Percentiles rank a stretch among this genome's conserved stretches.
Conservation (phyloP, 2,797 vertebrate genomes). For the Dendrocincla tyrannina region DNA sequence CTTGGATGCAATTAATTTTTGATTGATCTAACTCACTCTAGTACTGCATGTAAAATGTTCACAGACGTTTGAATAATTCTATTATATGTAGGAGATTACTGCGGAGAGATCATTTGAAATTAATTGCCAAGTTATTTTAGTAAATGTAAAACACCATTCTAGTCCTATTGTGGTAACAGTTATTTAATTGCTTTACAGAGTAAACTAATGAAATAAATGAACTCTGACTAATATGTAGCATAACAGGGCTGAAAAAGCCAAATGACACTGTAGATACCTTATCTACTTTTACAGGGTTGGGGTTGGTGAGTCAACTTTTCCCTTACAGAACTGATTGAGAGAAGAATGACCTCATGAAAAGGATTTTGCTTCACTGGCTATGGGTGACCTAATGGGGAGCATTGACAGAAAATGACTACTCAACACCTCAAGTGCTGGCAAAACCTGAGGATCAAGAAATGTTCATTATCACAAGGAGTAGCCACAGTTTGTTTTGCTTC, state of each 20-base stretch:
- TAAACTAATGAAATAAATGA: slow-evolving; percentile 68
- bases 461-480: background rate
- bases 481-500: background rate
- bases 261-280: background rate
- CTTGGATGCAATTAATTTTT: slow-evolving; percentile 68
- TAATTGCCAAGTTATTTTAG: slow-evolving; percentile 64
- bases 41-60: slow-evolving; percentile 48
- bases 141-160: slow-evolving; percentile 56
- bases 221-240: slow-evolving; percentile 45
- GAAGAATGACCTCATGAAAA: background rate
- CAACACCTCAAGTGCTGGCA: background rate
- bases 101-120: slow-evolving; percentile 66
- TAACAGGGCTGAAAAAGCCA: background rate
- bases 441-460: background rate
- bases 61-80: slow-evolving; percentile 64
- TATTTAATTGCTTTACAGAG: slow-evolving; percentile 54
- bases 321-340: background rate
- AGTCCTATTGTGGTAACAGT: slow-evolving; percentile 47
- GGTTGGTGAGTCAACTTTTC: background rate
- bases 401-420: background rate
- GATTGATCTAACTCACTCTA: slow-evolving; percentile 68
- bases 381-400: background rate
- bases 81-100: slow-evolving; percentile 59
- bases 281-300: background rate
- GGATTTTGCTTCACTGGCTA: background rate